Evolutionary conservation across 1,140 invertebrate genomes (phyloP).

Genomic region (Drosophila auraria): DNA sequence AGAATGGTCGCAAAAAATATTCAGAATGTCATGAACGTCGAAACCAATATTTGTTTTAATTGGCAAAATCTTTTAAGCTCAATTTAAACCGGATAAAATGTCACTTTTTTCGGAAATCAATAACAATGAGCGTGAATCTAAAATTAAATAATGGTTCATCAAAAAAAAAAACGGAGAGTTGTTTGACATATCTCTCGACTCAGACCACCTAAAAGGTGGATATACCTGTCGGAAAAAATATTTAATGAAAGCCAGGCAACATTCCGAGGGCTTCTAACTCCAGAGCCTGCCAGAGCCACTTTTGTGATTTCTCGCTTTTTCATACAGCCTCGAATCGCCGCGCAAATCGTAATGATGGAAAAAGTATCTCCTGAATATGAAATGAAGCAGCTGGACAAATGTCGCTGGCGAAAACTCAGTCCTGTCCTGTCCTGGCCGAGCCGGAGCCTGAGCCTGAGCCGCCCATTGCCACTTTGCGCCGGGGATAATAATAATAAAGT

Average conservation of each 20-base stretch:
- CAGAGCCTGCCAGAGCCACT: constrained; percentile 25
- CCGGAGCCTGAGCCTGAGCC: constrained; percentile 5
- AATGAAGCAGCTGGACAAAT: constrained; percentile 82
- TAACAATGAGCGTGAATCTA: background rate
- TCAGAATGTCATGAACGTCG: background rate
- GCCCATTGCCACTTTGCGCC: constrained; percentile 69
- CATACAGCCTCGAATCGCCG: constrained; percentile 16
- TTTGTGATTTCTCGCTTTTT: constrained; percentile 63
- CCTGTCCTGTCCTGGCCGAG: background rate
- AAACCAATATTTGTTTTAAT: background rate
- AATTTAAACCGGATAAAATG: constrained; percentile 8
- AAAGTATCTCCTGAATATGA: constrained; percentile 79
- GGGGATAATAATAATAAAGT: constrained; percentile 82
- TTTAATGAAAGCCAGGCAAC: background rate
- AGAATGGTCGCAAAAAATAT: background rate
- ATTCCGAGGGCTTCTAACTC: constrained; percentile 17
- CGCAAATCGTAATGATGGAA: constrained; percentile 66
- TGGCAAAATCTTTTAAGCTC: constrained; percentile 6
- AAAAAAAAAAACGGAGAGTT: background rate
- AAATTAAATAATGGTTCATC: background rate
- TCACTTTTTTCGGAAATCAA: constrained; percentile 3
- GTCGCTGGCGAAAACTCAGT: constrained; percentile 35
- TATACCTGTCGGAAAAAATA: background rate
- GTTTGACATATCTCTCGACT: background rate
- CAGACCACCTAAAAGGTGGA: background rate